A percentile compares a stretch with the other conserved stretches of the same genome.
Conservation (phyloP, 2,797 vertebrate species). For the Silurus aristotelis region DNA sequence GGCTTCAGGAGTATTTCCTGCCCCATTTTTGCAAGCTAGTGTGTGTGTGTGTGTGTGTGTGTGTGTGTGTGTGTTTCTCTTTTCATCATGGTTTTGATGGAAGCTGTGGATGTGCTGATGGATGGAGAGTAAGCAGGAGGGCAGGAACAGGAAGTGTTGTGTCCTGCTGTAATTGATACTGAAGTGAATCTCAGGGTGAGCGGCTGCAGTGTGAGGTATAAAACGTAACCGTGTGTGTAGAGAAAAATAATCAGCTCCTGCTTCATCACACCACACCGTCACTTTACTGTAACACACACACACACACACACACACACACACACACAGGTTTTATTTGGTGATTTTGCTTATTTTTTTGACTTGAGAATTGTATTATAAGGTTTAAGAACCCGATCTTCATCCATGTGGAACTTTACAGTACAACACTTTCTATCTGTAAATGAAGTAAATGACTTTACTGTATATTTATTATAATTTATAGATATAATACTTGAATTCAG, state of each 20-base stretch:
- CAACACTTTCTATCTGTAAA: background rate
- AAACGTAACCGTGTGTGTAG: background rate
- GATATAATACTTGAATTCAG: background rate
- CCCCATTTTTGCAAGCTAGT: background rate
- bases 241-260: background rate
- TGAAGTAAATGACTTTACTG: background rate
- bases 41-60: background rate
- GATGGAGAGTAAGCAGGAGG: slow-evolving; percentile 71
- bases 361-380: background rate
- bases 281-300: background rate
- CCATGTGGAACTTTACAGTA: background rate
- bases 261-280: background rate
- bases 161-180: slow-evolving; percentile 16
- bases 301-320: background rate
- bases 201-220: background rate
- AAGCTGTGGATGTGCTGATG: slow-evolving; percentile 56
- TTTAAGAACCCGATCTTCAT: background rate
- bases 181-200: background rate
- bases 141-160: slow-evolving; percentile 44
- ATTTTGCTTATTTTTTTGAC: background rate
- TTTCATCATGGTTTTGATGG: background rate
- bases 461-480: background rate
- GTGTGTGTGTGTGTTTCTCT: background rate
- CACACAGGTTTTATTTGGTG: background rate
- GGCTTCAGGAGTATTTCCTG: background rate